These are phyloP conservation scores for Trachythela sp. DNA, from an alignment of 64 coral and sea anemone species.

Conservation along the genomic window DNA sequence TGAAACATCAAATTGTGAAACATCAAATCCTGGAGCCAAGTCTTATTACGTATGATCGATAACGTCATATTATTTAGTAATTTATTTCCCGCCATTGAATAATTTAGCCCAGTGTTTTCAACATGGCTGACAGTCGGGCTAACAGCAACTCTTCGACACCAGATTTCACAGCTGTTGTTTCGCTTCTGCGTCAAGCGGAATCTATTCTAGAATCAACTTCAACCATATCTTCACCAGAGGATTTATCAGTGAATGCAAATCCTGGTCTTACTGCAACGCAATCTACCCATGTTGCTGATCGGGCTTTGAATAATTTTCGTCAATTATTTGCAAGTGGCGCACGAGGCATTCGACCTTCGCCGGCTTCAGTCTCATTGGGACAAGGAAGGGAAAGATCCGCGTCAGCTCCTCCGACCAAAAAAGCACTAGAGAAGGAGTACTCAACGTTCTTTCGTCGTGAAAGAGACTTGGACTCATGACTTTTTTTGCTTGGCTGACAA, in stretches of 20 bases:
- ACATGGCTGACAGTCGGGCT: neutral
- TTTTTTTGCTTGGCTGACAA: slow-evolving; percentile 33
- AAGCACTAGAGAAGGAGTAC: slow-evolving; percentile 5
- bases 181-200: slow-evolving; percentile 34
- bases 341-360: neutral
- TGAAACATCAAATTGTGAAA: neutral
- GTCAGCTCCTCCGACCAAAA: neutral
- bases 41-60: no score
- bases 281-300: neutral
- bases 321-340: neutral
- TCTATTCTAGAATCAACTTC: neutral
- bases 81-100: neutral
- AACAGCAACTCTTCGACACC: neutral
- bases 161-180: neutral
- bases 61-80: neutral
- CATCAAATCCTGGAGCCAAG: no score
- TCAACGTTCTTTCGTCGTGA: neutral
- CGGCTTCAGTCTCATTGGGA: neutral
- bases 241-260: neutral
- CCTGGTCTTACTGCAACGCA: neutral
- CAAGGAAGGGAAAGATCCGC: neutral
- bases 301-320: neutral
- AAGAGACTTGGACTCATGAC: slow-evolving; percentile 45
- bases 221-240: neutral
- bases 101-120: neutral